These are phyloP conservation scores for Chionoecetes opilio DNA, from an alignment of 1,140 invertebrate genomes.

Conservation along the genomic window DNA sequence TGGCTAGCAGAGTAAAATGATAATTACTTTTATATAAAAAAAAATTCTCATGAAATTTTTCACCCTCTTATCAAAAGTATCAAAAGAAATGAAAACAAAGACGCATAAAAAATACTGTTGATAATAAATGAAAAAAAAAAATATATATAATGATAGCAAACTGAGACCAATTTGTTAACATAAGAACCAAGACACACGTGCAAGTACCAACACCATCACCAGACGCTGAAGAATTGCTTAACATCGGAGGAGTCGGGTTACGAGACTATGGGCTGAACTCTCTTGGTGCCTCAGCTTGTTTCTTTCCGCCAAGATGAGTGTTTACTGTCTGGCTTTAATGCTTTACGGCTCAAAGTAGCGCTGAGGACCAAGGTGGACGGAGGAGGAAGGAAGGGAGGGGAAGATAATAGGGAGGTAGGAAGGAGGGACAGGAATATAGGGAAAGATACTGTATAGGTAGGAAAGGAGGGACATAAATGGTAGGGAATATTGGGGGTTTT, in stretches of 20 bases:
- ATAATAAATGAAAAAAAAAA: too few species aligned
- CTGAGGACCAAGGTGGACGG: background rate
- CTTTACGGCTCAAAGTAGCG: background rate
- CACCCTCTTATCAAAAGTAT: background rate
- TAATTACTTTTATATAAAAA: too few species aligned
- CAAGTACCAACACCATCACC: background rate
- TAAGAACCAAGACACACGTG: background rate
- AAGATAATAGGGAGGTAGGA: background rate
- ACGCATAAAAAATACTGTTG: too few species aligned
- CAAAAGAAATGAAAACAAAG: background rate
- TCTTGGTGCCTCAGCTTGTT: background rate
- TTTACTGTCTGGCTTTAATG: background rate
- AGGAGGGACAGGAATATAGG: background rate
- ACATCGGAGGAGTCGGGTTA: constrained; percentile 1
- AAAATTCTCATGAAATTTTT: too few species aligned
- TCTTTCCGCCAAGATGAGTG: background rate
- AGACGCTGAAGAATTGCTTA: background rate
- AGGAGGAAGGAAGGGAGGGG: background rate
- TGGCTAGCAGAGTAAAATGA: background rate
- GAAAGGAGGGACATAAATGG: too few species aligned
- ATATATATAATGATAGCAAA: background rate
- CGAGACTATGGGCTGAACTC: background rate
- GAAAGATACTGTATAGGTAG: background rate
- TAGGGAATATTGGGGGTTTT: too few species aligned
- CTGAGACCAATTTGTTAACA: background rate